Conservation (phyloP, 2,113 vertebrate genomes). For the Burhinus bistriatus region DNA sequence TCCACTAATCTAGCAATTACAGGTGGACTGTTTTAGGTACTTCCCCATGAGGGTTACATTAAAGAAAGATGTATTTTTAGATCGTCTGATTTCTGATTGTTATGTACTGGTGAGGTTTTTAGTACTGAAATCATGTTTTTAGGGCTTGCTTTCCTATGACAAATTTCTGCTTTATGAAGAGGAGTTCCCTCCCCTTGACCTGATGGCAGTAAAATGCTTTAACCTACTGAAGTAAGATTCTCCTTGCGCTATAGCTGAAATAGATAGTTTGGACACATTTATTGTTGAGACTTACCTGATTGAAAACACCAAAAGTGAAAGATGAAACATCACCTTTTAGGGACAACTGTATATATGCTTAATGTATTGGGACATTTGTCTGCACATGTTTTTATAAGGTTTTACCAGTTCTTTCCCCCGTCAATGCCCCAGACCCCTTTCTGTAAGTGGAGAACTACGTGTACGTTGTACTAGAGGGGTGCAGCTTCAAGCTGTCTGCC, state of each 20-base stretch:
- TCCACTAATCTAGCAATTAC: neutral
- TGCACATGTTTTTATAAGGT: neutral
- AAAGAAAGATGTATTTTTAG: neutral
- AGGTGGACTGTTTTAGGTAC: neutral
- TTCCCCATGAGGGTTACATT: neutral
- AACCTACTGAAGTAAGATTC: neutral
- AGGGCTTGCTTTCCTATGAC: neutral
- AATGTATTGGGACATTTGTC: neutral
- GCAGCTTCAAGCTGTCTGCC: neutral
- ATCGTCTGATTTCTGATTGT: neutral
- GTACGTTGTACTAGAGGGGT: neutral
- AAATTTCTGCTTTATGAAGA: neutral
- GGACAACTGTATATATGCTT: neutral
- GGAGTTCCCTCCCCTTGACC: neutral
- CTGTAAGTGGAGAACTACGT: rapidly evolving
- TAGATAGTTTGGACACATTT: neutral
- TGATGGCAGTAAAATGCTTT: neutral
- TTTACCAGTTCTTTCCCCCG: neutral
- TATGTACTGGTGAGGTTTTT: neutral
- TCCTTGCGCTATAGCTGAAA: neutral
- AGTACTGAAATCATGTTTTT: neutral
- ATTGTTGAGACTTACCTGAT: neutral
- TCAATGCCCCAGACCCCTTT: neutral
- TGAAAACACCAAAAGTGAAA: neutral
- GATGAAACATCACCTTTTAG: neutral